Evolutionary conservation across 2,797 vertebrate species (phyloP), one percentile per base, ranked within the genome.

Genomic region (Pygocentrus nattereri): DNA sequence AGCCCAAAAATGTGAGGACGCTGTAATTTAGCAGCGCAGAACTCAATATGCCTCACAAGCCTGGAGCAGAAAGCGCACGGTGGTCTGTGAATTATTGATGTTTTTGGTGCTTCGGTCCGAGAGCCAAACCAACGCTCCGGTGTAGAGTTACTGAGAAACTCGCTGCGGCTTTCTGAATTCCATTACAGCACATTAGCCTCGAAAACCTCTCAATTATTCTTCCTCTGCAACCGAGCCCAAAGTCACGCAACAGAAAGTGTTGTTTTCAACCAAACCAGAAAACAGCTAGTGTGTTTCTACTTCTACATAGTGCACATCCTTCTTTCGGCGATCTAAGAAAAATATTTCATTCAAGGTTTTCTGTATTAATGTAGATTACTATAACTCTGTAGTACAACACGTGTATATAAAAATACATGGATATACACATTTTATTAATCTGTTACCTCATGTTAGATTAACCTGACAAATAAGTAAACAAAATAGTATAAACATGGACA

Each of bases 111-210:
- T 83, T 69, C 50, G 41, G 82, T 56, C 72, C 6, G 76, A 50
- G 64, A 38, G 44, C 27, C 54, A 81, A 38, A 50, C 54, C 16
- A 16, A 25, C 15, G 25, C 27, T 31, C 38, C 34, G 34, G 82
- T 68, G 61, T 84, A 12, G 38, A 47, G 78, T 84, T 84, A 68
- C 82, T 74, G 76, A 23, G 61, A 74, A 74, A 84, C 41, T 76
- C 73, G 7, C 59, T 13, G 1, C 47, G 73, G 65, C 52, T 2
- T 71, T 69, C 25, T 11, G 59, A 74, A 73, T 80, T 49, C 68
- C 82, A 27, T 71, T 61, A 80, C 34, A 44, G 72, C 58, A 49
- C 49, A 72, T 76, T 44, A n/a, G 41, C 67, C 4, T 16, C 25
- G 13, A 3, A 52, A 23, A 71, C 12, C 58, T 61, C 25, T 27